phyloP scores from a whole-genome alignment of 2,888 invertebrate species.

The Latrodectus elegans region DNA sequence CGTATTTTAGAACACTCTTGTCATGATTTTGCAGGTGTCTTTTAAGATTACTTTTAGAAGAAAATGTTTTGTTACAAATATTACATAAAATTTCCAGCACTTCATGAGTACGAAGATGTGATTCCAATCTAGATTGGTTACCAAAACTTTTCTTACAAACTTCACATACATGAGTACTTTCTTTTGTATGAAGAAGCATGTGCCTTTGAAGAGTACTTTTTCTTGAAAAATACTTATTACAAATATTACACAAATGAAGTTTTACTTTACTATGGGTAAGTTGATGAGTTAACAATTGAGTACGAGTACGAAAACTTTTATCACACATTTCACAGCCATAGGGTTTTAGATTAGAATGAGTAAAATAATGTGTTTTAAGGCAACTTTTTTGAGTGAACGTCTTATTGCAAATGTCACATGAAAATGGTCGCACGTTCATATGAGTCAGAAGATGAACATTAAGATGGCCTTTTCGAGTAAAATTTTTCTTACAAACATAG shows the following conservation, averaged over 20 bases:
- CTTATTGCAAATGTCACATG: constrained; percentile 8
- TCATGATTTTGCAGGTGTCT: too few relatives aligned
- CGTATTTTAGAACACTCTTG: too few relatives aligned
- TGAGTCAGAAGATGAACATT: constrained; percentile 2
- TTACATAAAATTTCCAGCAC: too few relatives aligned
- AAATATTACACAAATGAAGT: not conserved
- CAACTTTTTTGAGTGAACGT: not conserved
- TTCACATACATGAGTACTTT: constrained; percentile 5
- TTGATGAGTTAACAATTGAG: constrained; percentile 4
- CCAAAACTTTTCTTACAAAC: constrained; percentile 1
- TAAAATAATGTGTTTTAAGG: constrained; percentile 13
- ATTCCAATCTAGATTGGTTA: too few relatives aligned
- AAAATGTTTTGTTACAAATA: too few relatives aligned
- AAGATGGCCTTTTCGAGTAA: not conserved
- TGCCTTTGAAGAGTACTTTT: constrained; percentile 6
- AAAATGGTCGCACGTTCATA: not conserved
- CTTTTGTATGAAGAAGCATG: not conserved
- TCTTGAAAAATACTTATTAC: not conserved
- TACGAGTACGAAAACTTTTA: not conserved
- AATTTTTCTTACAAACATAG: not conserved
- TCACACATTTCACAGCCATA: constrained; percentile 3
- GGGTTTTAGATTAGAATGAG: constrained; percentile 1
- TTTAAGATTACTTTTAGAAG: too few relatives aligned
- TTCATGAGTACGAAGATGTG: too few relatives aligned
- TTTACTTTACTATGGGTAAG: not conserved